A percentile compares a stretch with the other conserved stretches of the same genome.
Conservation (phyloP, 2,797 vertebrate genomes). For the Pempheris klunzingeri region DNA sequence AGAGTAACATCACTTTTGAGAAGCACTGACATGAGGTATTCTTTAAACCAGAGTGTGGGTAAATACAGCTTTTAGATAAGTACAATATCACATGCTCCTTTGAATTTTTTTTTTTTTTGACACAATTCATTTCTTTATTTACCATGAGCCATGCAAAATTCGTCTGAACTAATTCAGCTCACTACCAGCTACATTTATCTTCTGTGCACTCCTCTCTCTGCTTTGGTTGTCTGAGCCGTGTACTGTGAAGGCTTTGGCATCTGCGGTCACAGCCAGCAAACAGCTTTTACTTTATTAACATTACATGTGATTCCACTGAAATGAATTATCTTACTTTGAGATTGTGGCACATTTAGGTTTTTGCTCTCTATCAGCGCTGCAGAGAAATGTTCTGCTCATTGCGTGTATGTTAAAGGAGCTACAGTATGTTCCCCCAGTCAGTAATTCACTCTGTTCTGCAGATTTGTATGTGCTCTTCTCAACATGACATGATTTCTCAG, state of each 20-base stretch:
- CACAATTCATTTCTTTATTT: constrained; percentile 1
- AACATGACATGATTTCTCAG: constrained; percentile 55
- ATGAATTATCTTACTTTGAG: constrained; percentile 6
- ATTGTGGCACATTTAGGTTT: constrained; percentile 1
- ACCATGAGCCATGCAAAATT: constrained; percentile 54
- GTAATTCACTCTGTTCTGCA: constrained; percentile 5
- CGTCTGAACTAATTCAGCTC: constrained; percentile 29
- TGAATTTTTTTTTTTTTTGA: background rate
- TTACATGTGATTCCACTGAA: constrained; percentile 2
- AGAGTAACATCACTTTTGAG: background rate
- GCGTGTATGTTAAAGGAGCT: constrained; percentile 29
- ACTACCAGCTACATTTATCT: constrained; percentile 22
- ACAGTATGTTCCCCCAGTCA: constrained; percentile 5
- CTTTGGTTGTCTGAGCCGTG: constrained; percentile 12
- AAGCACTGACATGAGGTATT: background rate
- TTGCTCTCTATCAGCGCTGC: constrained; percentile 12
- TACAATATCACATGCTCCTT: background rate
- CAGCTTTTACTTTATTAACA: constrained; percentile 30
- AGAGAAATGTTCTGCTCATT: constrained; percentile 26
- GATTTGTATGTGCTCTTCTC: constrained; percentile 36
- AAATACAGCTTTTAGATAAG: background rate
- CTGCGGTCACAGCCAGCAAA: constrained; percentile 33
- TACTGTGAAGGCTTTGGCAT: constrained; percentile 31
- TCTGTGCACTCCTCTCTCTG: constrained; percentile 5
- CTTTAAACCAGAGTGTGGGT: background rate